Evolutionary conservation across 1,140 invertebrate species (phyloP), one percentile per base, ranked within the genome.

Genomic region (Brachionus calyciflorus): DNA sequence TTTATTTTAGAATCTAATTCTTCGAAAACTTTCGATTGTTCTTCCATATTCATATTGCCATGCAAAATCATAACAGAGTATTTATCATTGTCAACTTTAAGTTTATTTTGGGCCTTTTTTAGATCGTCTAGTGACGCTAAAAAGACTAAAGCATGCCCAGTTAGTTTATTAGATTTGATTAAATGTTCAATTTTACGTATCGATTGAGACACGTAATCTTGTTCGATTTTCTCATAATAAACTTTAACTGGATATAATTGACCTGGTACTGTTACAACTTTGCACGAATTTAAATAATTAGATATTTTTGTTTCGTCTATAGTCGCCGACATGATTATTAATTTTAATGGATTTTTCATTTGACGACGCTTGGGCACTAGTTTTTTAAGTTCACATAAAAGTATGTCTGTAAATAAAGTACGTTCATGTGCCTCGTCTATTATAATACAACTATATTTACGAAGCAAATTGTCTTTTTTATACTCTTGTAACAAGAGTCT

Each of bases 391-490:
- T 99, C 85, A 4, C 94, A 94, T 87, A 99, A 89, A 5, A 97
- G 86, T 48, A 98, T 92, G 82, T 98, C 96, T 0, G 93, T 95
- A 79, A 95, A 88, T 37, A 96, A 86, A 3, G 91, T 93, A 68
- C 95, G 87, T 84, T 98, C 96, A 81, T 99, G 96, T 0, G 93
- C 93, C 88, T 99, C 96, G 83, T 98, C 96, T 14, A 99, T 84
- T 80, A 98, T 92, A 9, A 98, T 89, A 2, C 93, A 91, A 79
- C 82, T 90, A 82, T 97, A 98, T 78, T 90, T 90, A 78, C 90
- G 90, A 0, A 98, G 86, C 14, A 99, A 84, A 0, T 96, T 95
- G 86, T 98, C 95, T 1, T 88, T 88, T 88, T 98, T 93, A 88
- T 98, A 93, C 87, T 98, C 95, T 44, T 93, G 85, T 5, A 98